Conservation (phyloP, 2,888 invertebrate species). For the Gasteruption jaculator region DNA sequence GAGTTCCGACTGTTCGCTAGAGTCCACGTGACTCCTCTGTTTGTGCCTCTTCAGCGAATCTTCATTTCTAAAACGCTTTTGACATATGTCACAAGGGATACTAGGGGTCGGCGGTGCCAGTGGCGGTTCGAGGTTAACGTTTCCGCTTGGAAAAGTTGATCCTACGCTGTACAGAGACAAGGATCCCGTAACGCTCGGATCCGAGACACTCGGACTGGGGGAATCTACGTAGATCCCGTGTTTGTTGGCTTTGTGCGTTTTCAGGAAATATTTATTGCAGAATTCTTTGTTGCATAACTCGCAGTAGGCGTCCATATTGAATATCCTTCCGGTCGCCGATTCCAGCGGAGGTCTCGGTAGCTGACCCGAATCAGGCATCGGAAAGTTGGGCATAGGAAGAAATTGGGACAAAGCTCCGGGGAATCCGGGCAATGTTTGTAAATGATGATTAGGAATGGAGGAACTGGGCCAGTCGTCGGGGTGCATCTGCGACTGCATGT, state of each 20-base stretch:
- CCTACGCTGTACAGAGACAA: no score
- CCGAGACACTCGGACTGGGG: conserved; percentile 41
- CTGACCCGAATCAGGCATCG: conserved; percentile 50
- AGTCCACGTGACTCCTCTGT: conserved; percentile 61
- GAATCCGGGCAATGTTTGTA: conserved; percentile 37
- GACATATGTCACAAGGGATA: conserved; percentile 66
- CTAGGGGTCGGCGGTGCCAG: conserved; percentile 34
- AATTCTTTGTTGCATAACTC: conserved; percentile 98
- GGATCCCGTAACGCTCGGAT: conserved; percentile 22
- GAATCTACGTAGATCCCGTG: conserved; percentile 83
- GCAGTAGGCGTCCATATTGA: conserved; percentile 96
- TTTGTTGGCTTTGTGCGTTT: conserved; percentile 96
- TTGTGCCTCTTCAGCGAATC: conserved; percentile 69
- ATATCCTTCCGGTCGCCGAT: conserved; percentile 62
- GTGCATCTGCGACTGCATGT: conserved; percentile 30
- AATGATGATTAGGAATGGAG: conserved; percentile 27
- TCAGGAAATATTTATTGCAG: conserved; percentile 96
- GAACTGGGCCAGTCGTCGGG: conserved; percentile 29
- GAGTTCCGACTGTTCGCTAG: conserved; percentile 28
- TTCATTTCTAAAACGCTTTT: conserved; percentile 69
- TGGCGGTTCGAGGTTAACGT: conserved; percentile 39
- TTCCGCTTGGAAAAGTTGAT: conserved; percentile 19
- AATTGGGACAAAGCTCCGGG: conserved; percentile 42
- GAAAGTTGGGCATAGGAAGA: conserved; percentile 56
- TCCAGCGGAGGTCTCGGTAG: conserved; percentile 57